Percentiles rank a stretch among this genome's conserved stretches.
Conservation (phyloP, 2,888 invertebrate genomes). For the Escarpia spicata region DNA sequence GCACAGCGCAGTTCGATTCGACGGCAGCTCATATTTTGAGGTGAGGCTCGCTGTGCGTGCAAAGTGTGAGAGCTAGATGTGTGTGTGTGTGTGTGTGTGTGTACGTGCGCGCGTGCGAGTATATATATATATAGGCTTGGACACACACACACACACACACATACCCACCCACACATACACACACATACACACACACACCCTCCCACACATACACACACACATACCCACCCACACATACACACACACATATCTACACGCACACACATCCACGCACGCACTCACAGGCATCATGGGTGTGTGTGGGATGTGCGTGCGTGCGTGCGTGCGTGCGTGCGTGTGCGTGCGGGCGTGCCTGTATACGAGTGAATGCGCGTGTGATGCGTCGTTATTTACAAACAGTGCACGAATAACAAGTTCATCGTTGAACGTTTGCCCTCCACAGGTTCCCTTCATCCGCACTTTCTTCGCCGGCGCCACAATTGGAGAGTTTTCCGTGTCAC, state of each 20-base stretch:
- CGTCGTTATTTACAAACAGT: too few relatives aligned
- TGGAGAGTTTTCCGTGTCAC: neutral
- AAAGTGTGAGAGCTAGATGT: neutral
- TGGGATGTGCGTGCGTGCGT: too few relatives aligned
- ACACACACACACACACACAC: neutral
- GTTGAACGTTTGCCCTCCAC: neutral
- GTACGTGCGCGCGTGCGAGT: neutral
- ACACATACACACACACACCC: neutral
- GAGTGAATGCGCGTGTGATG: neutral
- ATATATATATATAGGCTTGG: neutral
- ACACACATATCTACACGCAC: neutral
- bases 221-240: neutral
- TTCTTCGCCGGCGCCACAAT: neutral
- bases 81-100: neutral
- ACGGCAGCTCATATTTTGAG: conserved; percentile 19
- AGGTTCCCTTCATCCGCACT: conserved; percentile 16
- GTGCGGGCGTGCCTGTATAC: neutral
- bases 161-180: neutral
- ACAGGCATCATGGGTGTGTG: neutral
- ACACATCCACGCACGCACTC: neutral
- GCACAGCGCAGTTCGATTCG: neutral
- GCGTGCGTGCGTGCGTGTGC: too few relatives aligned
- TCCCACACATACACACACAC: too few relatives aligned
- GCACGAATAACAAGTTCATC: neutral
- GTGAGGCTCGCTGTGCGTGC: neutral